phyloP scores from a whole-genome alignment of 2,888 invertebrate species.

The Tetragonula carbonaria region DNA sequence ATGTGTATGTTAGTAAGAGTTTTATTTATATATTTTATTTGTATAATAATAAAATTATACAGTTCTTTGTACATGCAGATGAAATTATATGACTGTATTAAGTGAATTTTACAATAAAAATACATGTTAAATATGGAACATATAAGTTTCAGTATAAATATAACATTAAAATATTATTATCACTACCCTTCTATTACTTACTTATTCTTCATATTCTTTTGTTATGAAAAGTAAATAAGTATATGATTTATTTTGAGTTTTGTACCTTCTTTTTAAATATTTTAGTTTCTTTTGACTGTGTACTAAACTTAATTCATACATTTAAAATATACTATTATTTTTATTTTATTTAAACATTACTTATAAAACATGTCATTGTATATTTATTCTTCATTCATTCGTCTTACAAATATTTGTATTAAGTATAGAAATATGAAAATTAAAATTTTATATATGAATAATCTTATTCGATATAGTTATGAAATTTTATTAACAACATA shows the following conservation, averaged over 20 bases:
- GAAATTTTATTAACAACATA: constrained; percentile 4
- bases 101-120: constrained; percentile 54
- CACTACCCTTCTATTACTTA: neutral
- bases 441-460: neutral
- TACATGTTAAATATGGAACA: constrained; percentile 42
- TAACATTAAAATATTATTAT: constrained; percentile 26
- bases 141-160: constrained; percentile 33
- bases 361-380: neutral
- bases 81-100: constrained; percentile 50
- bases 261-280: neutral
- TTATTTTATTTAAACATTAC: neutral
- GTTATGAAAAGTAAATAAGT: constrained; percentile 18
- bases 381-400: neutral
- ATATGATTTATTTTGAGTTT: constrained; percentile 26
- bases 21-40: constrained; percentile 43
- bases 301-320: constrained; percentile 11
- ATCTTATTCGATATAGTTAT: constrained; percentile 3
- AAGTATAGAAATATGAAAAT: neutral
- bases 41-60: constrained; percentile 31
- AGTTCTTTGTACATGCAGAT: constrained; percentile 60
- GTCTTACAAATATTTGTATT: neutral
- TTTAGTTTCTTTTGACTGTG: neutral
- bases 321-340: neutral
- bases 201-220: neutral
- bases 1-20: constrained; percentile 26